A percentile compares a stretch with the other conserved stretches of the same genome.
phyloP scores from a whole-genome alignment of 2,797 vertebrate species.

The Lerista edwardsae region DNA sequence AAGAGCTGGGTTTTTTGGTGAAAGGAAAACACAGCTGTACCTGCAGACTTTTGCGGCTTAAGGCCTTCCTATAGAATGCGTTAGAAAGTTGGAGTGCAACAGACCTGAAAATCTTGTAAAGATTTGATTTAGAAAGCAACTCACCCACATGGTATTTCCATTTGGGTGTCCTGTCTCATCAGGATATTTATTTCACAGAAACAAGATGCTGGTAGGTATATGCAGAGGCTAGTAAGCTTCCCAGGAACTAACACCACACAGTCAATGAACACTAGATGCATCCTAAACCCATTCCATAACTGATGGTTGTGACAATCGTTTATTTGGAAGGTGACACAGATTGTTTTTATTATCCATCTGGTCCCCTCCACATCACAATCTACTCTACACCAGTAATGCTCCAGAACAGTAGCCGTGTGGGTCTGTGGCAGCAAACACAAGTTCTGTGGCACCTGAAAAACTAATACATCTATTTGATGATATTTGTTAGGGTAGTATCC shows the following conservation, averaged over 20 bases:
- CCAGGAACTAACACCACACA: no score
- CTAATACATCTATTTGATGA: no score
- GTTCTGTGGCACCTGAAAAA: no score
- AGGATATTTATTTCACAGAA: neutral
- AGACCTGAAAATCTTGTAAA: constrained; percentile 5
- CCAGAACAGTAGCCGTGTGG: no score
- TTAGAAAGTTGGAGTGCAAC: constrained; percentile 25
- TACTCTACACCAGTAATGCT: neutral
- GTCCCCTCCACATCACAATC: neutral
- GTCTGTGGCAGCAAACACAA: no score
- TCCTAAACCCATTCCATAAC: neutral
- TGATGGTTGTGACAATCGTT: neutral
- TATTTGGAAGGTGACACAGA: neutral
- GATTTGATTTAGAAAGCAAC: neutral
- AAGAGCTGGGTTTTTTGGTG: constrained; percentile 43
- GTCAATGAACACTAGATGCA: neutral
- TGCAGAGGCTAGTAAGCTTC: neutral
- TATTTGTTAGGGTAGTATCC: no score
- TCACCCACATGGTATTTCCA: neutral
- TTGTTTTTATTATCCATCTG: neutral
- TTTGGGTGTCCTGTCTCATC: neutral
- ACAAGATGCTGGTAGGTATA: neutral
- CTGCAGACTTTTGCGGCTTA: constrained; percentile 37
- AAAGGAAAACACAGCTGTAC: constrained; percentile 65
- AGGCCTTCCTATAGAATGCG: neutral